Base-by-base conservation (phyloP, 1,140 invertebrate genomes). In the Pachypsylla venusta region DNA sequence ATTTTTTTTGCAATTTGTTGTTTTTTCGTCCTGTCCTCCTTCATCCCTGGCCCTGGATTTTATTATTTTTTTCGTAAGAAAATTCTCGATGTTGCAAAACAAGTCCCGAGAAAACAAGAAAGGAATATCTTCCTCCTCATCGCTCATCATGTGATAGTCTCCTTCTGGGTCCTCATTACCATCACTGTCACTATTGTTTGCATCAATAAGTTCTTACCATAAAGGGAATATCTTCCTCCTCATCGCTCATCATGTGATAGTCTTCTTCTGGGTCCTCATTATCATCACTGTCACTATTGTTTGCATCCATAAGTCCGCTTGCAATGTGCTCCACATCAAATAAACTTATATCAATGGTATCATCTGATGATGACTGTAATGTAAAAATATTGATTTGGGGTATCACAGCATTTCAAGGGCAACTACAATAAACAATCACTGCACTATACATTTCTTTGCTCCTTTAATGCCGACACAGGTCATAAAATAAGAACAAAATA, bases 171-270 rank as follows among this genome's bases (percentile, higher is more conserved):
- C 60, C 19, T 60, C 53, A 55, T 10, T 53, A 54, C 25, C 42
- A 56, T 19, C 35, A 56, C 27, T 28, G 60, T 56, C 57, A 56
- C 26, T 13, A 24, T 13, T 16, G 22, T 19, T 61, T 20, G 22
- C 56, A 61, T n/a, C n/a, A n/a, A n/a, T n/a, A n/a, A n/a, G n/a
- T n/a, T n/a, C 57, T 24, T 28, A 64, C 65, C 55, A 64, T 61
- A 40, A 58, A 56, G 25, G 63, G 59, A 13, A 61, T 57, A 28
- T 62, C 62, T n/a, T 61, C 53, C 13, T 59, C 53, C 40, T 64
- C 64, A 22, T 68, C 64, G n/a, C 58, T 60, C 25, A 30, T 67
- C 63, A 40, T 42, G 25, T 40, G 22, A 58, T 58, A 19, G 25
- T 65, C 60, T 25, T 60, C 59, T 5, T 59, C 61, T 10, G 63